Conservation (phyloP, 2,888 invertebrate species). For the Clistopyga incitator region DNA sequence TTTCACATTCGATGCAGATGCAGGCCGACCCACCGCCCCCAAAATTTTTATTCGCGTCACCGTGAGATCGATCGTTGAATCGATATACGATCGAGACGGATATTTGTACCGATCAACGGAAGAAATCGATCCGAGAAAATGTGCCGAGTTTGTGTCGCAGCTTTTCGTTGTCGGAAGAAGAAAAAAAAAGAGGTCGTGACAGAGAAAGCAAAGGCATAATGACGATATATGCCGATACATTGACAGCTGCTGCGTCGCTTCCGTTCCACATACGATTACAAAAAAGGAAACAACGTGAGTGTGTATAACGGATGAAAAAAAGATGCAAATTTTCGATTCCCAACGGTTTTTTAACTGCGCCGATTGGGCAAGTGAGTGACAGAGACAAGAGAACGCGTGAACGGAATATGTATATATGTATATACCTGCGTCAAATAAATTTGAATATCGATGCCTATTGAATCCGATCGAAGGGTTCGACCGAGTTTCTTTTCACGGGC, state of each 20-base stretch:
- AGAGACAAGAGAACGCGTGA: conserved; percentile 63
- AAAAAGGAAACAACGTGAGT: conserved; percentile 51
- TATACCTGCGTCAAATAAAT: conserved; percentile 83
- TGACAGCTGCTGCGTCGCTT: conserved; percentile 66
- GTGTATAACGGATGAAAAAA: conserved; percentile 64
- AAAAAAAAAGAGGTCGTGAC: conserved; percentile 46
- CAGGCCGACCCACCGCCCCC: conserved; percentile 15
- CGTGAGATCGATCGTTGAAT: not conserved
- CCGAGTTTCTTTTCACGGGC: conserved; percentile 76
- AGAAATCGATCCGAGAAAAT: conserved; percentile 59
- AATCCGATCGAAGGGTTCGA: conserved; percentile 83
- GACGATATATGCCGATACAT: conserved; percentile 46
- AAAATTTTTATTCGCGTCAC: conserved; percentile 51
- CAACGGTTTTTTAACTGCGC: conserved; percentile 74
- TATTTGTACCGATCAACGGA: not conserved
- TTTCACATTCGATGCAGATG: not conserved
- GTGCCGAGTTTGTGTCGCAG: conserved; percentile 35
- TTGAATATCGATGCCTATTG: conserved; percentile 85
- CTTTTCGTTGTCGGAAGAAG: conserved; percentile 41
- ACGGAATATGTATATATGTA: conserved; percentile 38
- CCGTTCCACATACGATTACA: conserved; percentile 69
- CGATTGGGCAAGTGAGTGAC: conserved; percentile 62
- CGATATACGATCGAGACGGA: not conserved
- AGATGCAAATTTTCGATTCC: conserved; percentile 70
- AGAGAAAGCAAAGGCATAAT: conserved; percentile 49